Evolutionary conservation across 2,888 invertebrate species (phyloP), one percentile per base, ranked within the genome.

Genomic region (Nomada ferruginata): DNA sequence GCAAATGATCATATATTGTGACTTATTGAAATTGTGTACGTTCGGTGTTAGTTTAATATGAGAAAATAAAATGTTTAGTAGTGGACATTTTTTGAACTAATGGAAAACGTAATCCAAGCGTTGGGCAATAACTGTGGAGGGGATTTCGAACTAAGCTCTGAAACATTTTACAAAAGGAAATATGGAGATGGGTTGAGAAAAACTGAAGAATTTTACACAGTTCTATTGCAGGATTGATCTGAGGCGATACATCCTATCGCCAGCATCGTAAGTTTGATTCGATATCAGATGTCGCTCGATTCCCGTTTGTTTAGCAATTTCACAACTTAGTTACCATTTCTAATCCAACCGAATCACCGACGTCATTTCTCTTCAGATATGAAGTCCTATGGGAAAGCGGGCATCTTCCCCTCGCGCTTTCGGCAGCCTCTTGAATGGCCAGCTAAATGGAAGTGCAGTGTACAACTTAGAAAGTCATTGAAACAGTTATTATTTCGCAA

Each of bases 321-420:
- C 82, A 79, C 85, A 81, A 81, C 68, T 86, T 87, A 85, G 82
- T 85, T 85, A 74, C 82, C 85, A 85, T 88, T 85, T 85, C 86
- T 83, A 87, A 85, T 87, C 73, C 83, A 66, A 63, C 73, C 76
- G 76, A 86, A 78, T 84, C 86, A 82, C 75, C 85, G 78, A 63
- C 63, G 75, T 70, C 75, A 70, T 68, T 79, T 84, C 74, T 77
- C 75, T 82, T 80, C 76, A 82, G 76, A 78, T 76, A 70, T 44
- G 11, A 71, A 84, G 76, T 77, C 76, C 71, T 20, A 55, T 23
- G 60, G 61, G 71, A 44, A 36, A 20, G 13, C 63, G 59, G 23
- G 44, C 64, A 65, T 77, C 74, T 73, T 79, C 64, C 60, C 53
- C 29, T 26, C 44, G 13, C 29, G 59, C 11, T 53, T 47, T 42